These are phyloP conservation scores for Etheostoma cragini DNA, from an alignment of 2,113 vertebrate genomes.

Conservation along the genomic window DNA sequence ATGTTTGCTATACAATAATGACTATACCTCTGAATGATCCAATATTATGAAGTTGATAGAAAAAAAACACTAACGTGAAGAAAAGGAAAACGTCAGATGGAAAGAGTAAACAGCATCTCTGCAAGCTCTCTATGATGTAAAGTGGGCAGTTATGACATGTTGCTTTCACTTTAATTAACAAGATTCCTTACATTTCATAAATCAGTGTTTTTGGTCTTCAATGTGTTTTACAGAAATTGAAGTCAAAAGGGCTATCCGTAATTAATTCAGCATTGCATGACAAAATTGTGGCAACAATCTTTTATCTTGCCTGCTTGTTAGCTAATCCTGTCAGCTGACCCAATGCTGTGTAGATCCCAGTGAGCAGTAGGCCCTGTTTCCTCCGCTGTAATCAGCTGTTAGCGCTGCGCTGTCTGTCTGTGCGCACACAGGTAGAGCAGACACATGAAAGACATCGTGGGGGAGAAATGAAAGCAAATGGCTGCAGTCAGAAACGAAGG, in stretches of 20 bases:
- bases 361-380: not conserved
- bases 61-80: not conserved
- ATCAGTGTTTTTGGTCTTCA: not conserved
- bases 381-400: slow-evolving; percentile 23
- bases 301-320: not conserved
- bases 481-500: slow-evolving; percentile 10
- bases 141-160: not conserved
- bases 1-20: not conserved
- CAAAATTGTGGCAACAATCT: not conserved
- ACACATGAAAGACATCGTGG: slow-evolving; percentile 49
- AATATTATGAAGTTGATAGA: too few relatives aligned
- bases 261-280: not conserved
- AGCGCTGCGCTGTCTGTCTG: slow-evolving; percentile 24
- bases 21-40: not conserved
- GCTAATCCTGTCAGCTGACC: not conserved
- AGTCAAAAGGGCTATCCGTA: not conserved
- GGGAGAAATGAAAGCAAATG: slow-evolving; percentile 29
- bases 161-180: not conserved
- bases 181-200: not conserved
- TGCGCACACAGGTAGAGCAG: slow-evolving; percentile 43
- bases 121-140: not conserved
- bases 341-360: slow-evolving; percentile 7
- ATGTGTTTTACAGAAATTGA: not conserved
- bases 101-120: not conserved
- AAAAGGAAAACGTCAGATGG: not conserved